Conservation (phyloP, 2,888 invertebrate genomes). For the Priapulus caudatus region DNA sequence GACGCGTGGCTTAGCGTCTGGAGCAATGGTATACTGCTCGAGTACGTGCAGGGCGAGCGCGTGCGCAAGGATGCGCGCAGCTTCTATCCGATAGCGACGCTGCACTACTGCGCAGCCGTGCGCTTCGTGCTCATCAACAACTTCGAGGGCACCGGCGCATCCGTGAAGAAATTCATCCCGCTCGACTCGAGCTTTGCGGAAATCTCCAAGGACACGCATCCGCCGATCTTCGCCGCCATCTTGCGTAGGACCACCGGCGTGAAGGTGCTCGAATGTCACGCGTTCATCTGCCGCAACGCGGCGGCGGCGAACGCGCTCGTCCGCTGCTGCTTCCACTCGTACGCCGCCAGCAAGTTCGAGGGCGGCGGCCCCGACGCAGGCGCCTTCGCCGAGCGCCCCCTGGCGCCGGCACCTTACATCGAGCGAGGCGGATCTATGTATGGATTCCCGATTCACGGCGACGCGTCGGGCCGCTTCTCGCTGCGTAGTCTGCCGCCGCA, state of each 20-base stretch:
- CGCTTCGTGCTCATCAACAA: constrained; percentile 23
- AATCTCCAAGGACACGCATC: constrained; percentile 80
- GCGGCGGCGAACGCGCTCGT: constrained; percentile 95
- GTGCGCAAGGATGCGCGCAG: constrained; percentile 44
- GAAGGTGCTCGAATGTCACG: constrained; percentile 96
- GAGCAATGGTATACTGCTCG: constrained; percentile 81
- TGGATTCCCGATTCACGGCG: not conserved
- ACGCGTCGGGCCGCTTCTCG: not conserved
- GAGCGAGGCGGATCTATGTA: not conserved
- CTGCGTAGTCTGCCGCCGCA: not conserved
- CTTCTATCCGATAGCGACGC: constrained; percentile 86
- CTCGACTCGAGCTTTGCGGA: constrained; percentile 91
- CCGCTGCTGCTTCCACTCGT: constrained; percentile 82
- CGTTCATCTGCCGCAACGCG: constrained; percentile 91
- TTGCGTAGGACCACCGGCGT: constrained; percentile 88
- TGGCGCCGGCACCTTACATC: constrained; percentile 18
- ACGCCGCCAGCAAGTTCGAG: constrained; percentile 78
- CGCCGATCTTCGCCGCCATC: constrained; percentile 92
- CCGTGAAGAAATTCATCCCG: constrained; percentile 55
- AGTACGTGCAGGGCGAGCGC: constrained; percentile 55
- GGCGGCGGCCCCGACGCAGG: constrained; percentile 16
- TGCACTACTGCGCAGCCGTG: constrained; percentile 83
- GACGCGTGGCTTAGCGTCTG: constrained; percentile 94
- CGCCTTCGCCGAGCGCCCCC: constrained; percentile 14
- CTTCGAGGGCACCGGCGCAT: constrained; percentile 39